These are phyloP conservation scores for Caenorhabditis briggsae DNA, from an alignment of 1,140 invertebrate genomes.

Conservation along the genomic window DNA sequence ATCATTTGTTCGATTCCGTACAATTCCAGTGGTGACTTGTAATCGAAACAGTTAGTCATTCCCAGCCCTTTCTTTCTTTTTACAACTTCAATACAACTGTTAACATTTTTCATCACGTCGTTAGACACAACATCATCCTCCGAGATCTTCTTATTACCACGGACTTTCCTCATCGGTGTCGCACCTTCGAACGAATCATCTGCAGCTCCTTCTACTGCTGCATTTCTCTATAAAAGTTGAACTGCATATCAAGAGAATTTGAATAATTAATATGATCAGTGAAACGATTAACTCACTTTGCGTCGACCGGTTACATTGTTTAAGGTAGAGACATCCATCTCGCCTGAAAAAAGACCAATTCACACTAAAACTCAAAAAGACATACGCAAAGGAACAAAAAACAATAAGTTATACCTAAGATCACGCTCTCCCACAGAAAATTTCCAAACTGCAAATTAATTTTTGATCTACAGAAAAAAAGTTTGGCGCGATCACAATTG, in stretches of 20 bases:
- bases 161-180: neutral
- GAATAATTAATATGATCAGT: too few relatives aligned
- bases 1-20: constrained; percentile 24
- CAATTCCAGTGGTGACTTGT: constrained; percentile 1
- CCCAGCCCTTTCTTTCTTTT: constrained; percentile 5
- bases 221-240: neutral
- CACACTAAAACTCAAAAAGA: neutral
- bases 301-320: constrained; percentile 19
- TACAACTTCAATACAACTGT: neutral
- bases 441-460: too few relatives aligned
- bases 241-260: neutral
- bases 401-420: neutral
- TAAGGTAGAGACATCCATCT: neutral
- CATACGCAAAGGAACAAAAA: neutral
- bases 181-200: neutral
- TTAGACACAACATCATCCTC: neutral
- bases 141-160: neutral
- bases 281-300: neutral
- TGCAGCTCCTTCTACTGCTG: neutral
- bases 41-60: constrained; percentile 7
- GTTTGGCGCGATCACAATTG: too few relatives aligned
- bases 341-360: neutral
- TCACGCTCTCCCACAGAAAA: too few relatives aligned
- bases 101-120: neutral
- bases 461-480: too few relatives aligned